These are phyloP conservation scores for Proales similis DNA, from an alignment of 1,140 invertebrate genomes.

Conservation along the genomic window DNA sequence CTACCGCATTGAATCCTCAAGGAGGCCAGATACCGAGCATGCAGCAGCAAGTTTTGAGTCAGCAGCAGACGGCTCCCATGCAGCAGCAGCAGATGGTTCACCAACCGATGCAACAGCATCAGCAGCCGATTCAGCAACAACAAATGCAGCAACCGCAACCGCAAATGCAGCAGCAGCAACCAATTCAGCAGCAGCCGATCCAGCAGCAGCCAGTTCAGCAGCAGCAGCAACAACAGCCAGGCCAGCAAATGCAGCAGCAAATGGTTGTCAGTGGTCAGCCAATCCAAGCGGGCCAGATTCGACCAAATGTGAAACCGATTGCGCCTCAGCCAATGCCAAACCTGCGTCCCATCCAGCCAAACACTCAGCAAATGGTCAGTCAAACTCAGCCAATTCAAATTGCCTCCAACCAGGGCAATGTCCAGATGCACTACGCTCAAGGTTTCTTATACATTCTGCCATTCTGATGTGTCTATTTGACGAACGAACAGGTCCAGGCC, in stretches of 20 bases:
- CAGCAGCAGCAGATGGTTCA: slow-evolving; percentile 23
- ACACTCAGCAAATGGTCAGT: too few species aligned
- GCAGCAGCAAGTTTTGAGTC: slow-evolving; percentile 5
- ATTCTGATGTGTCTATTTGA: too few species aligned
- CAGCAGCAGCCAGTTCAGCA: slow-evolving; percentile 2
- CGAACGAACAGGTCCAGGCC: not conserved
- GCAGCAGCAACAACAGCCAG: not conserved
- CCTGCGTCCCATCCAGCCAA: too few species aligned
- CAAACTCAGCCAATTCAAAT: too few species aligned
- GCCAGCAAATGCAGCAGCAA: slow-evolving; percentile 11
- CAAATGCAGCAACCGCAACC: not conserved
- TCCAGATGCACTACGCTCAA: slow-evolving; percentile 15
- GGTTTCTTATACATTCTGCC: too few species aligned
- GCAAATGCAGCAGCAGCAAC: not conserved
- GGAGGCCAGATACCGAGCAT: too few species aligned
- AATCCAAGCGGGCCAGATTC: not conserved
- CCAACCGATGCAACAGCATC: slow-evolving; percentile 8
- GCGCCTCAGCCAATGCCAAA: too few species aligned
- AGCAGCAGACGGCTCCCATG: slow-evolving; percentile 11
- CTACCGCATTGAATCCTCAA: too few species aligned
- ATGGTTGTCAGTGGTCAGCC: slow-evolving; percentile 15
- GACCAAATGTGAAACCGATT: not conserved
- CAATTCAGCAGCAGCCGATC: not conserved
- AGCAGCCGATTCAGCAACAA: slow-evolving; percentile 1
- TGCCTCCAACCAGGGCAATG: slow-evolving; percentile 12